These are phyloP conservation scores for Danio choprae DNA, from an alignment of 2,797 vertebrate species.

Conservation along the genomic window DNA sequence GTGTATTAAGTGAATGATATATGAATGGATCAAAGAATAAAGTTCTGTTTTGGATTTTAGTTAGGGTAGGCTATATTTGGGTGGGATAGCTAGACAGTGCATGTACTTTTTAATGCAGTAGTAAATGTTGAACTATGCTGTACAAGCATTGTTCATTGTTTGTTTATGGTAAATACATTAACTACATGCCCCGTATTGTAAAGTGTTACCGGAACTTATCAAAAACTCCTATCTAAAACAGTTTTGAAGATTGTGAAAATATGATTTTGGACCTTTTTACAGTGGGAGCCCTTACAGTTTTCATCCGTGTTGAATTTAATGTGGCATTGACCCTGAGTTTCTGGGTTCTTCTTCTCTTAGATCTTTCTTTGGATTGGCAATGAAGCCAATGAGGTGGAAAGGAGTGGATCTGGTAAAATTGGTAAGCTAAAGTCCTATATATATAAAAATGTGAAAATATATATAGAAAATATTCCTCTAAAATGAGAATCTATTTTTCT, in stretches of 20 bases:
- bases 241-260: neutral
- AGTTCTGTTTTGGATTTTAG: neutral
- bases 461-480: too few species aligned
- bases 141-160: too few species aligned
- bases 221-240: neutral
- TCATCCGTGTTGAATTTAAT: neutral
- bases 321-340: neutral
- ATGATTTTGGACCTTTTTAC: neutral
- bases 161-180: too few species aligned
- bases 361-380: conserved; percentile 79
- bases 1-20: neutral
- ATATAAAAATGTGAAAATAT: too few species aligned
- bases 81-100: too few species aligned
- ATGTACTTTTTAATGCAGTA: too few species aligned
- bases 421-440: conserved; percentile 64
- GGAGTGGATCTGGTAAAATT: conserved; percentile 67
- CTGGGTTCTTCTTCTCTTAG: conserved; percentile 59
- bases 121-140: too few species aligned
- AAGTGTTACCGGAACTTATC: neutral
- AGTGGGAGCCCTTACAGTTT: neutral
- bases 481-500: too few species aligned
- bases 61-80: neutral
- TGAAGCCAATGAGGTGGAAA: conserved; percentile 77
- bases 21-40: neutral
- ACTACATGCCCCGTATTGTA: too few species aligned